Base-by-base conservation (phyloP, 1,140 invertebrate species). In the Schmidtea mediterranea region DNA sequence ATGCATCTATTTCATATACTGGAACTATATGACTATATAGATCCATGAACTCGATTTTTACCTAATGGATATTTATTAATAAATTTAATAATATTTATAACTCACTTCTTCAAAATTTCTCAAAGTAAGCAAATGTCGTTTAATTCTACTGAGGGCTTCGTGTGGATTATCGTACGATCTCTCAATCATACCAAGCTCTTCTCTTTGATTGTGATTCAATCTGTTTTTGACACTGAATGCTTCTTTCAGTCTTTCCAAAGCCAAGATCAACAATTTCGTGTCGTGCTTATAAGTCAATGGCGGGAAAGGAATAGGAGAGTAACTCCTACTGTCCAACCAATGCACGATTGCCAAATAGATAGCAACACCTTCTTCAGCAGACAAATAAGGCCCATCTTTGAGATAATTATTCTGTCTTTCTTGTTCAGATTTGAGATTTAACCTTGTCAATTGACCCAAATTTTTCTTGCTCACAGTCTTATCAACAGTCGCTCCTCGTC, bases 391-490 rank as follows among this genome's bases (percentile, higher is more conserved):
- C 45, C 92, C 92, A 68, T 97, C 87, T 90, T 68, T 98, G 51
- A 97, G 68, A 63, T 97, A 98, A 65, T 98, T 98, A 59, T 98
- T 90, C 57, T 98, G 92, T 26, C 92, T 69, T 65, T 98, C 92
- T 67, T 98, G 92, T 66, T 98, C 92, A 98, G 67, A 60, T 97
- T 98, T 0, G 98, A 98, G 67, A 60, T 97, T 98, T 0, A 98
- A 69, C 47, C 92, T 72, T 0, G 92, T 98, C 3, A 98, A 68
- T 22, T 90, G 72, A 6, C 92, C 92, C 40, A 98, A 72, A 71
- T 98, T 98, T 68, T 98, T 98, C 64, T 98, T 98, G 65, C 90
- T 97, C 0, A 98, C 92, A 1, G 92, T 98, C 66, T 98, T 98
- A 62, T 98, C 90, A 16, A 65, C 65, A 18, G 70, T 72, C 13